Evolutionary conservation across 2,113 vertebrate species (phyloP).

Genomic region (Nycticryphes semicollaris): DNA sequence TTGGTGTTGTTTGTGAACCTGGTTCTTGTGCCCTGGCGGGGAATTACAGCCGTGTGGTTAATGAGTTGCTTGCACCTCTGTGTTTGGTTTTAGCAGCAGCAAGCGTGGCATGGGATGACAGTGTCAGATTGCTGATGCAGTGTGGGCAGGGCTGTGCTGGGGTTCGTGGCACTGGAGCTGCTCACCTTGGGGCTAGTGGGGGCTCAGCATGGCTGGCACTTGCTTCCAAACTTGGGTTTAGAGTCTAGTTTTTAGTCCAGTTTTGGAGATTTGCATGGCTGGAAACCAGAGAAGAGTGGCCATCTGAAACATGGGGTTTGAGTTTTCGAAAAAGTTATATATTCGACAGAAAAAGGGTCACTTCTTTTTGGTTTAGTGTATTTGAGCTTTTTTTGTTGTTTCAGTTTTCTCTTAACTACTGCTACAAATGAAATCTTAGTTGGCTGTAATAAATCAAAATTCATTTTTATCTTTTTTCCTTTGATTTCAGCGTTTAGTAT

Average conservation of each 20-base stretch:
- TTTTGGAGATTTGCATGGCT: not conserved
- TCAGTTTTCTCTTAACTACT: not conserved
- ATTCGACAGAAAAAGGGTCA: not conserved
- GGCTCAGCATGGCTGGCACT: not conserved
- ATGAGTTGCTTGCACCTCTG: not conserved
- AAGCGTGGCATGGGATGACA: accelerated
- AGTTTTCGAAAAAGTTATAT: not conserved
- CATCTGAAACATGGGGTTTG: not conserved
- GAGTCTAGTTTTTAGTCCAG: not conserved
- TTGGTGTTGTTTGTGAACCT: not conserved
- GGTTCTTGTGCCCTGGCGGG: accelerated
- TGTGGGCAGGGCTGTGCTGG: accelerated
- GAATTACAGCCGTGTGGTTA: not conserved
- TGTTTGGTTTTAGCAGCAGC: not conserved
- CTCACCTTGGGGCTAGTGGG: accelerated
- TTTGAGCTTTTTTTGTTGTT: not conserved
- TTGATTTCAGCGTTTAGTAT: not conserved
- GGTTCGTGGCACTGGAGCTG: accelerated
- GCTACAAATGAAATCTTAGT: not conserved
- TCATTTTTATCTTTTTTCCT: not conserved
- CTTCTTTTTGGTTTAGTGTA: not conserved
- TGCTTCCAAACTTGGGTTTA: not conserved
- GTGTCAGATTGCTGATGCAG: accelerated
- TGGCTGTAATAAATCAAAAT: not conserved
- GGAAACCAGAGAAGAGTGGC: not conserved